Percentiles rank a stretch among this genome's conserved stretches.
Conservation (phyloP, 2,888 invertebrate genomes). For the Scaptomyza reducta region DNA sequence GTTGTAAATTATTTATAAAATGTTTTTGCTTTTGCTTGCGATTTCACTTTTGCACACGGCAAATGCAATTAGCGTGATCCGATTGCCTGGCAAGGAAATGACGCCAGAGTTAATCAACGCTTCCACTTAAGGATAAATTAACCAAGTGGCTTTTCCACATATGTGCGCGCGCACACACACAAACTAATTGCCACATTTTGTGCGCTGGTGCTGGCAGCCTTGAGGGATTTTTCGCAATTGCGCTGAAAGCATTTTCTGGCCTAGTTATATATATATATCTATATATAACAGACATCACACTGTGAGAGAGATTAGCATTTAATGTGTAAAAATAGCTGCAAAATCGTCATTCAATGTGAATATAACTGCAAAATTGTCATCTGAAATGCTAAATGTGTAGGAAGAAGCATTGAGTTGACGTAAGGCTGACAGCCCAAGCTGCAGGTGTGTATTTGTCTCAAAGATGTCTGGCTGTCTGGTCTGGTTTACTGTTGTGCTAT, state of each 20-base stretch:
- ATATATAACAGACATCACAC: constrained; percentile 7
- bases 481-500: constrained; percentile 1
- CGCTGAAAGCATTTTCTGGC: constrained; percentile 27
- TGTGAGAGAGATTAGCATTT: not conserved
- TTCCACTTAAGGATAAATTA: constrained; percentile 58
- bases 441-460: constrained; percentile 30
- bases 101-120: constrained; percentile 63
- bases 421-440: not conserved
- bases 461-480: constrained; percentile 10
- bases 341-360: constrained; percentile 1
- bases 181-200: not conserved
- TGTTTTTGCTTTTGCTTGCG: constrained; percentile 36
- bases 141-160: constrained; percentile 33
- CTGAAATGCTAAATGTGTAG: not conserved
- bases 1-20: constrained; percentile 68
- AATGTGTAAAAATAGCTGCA: constrained; percentile 22
- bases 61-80: constrained; percentile 70
- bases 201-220: constrained; percentile 1
- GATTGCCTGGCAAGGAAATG: constrained; percentile 66
- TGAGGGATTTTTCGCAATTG: constrained; percentile 8
- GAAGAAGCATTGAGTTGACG: not conserved
- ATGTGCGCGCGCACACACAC: not conserved
- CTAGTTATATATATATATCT: not conserved
- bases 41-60: constrained; percentile 30
- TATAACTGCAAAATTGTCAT: constrained; percentile 11